These are phyloP conservation scores for Podarcis muralis DNA, from an alignment of 2,113 vertebrate species.

Conservation along the genomic window DNA sequence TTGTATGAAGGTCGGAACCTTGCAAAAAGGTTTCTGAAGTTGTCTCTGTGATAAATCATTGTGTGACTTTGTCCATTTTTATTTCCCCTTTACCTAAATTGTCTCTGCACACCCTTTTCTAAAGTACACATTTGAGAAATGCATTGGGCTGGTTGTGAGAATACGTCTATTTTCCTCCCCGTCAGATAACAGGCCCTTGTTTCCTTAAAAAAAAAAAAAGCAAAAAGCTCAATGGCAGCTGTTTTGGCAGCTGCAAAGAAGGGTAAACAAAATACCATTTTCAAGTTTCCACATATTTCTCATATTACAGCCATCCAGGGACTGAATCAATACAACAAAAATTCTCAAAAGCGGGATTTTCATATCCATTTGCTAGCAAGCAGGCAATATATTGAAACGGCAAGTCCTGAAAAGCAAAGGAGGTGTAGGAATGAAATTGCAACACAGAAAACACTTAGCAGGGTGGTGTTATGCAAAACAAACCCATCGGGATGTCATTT, in stretches of 20 bases:
- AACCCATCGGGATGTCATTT: not conserved
- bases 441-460: not conserved
- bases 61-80: not conserved
- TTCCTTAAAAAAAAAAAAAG: slow-evolving; percentile 53
- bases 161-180: slow-evolving; percentile 53
- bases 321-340: slow-evolving; percentile 61
- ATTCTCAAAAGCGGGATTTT: slow-evolving; percentile 40
- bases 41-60: not conserved
- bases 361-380: slow-evolving; percentile 20
- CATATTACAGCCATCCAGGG: slow-evolving; percentile 52
- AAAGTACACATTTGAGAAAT: slow-evolving; percentile 36
- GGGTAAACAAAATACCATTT: slow-evolving; percentile 70
- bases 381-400: slow-evolving; percentile 20
- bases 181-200: slow-evolving; percentile 60
- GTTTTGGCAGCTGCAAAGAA: slow-evolving; percentile 67
- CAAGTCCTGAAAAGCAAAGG: slow-evolving; percentile 1
- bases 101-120: not conserved
- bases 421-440: slow-evolving; percentile 30
- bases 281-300: slow-evolving; percentile 67
- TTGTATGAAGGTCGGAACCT: not conserved
- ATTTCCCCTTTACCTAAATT: not conserved
- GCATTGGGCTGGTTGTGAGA: slow-evolving; percentile 45
- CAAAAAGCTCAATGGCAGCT: slow-evolving; percentile 62
- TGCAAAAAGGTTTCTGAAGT: not conserved
- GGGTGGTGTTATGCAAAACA: not conserved